Conservation (phyloP, 1,140 invertebrate genomes). For the Proctacanthus coquilletti region DNA sequence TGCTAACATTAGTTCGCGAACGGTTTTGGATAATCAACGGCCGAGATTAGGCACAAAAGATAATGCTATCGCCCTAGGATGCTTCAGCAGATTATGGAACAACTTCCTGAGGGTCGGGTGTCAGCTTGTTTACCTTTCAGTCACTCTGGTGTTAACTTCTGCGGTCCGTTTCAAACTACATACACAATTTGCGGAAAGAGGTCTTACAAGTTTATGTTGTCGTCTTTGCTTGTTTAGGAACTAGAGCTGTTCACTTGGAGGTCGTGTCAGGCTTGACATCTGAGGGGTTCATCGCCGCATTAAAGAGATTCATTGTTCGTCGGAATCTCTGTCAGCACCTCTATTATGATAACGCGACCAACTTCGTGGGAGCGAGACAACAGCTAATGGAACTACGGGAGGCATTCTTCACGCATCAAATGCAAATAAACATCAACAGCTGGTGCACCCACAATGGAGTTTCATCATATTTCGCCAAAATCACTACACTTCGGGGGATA, state of each 20-base stretch:
- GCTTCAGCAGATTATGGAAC: background rate
- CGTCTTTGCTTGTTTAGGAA: constrained; percentile 17
- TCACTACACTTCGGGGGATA: background rate
- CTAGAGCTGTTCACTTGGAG: constrained; percentile 21
- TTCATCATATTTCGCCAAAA: background rate
- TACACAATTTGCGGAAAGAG: background rate
- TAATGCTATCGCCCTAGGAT: background rate
- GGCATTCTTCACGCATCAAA: constrained; percentile 11
- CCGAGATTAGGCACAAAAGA: background rate
- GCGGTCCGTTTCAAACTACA: background rate
- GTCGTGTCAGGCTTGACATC: constrained; percentile 15
- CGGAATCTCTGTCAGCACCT: background rate
- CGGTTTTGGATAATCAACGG: constrained; percentile 3
- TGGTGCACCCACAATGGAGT: constrained; percentile 8
- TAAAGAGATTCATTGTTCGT: constrained; percentile 15
- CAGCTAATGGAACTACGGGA: constrained; percentile 8
- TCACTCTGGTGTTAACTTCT: constrained; percentile 2
- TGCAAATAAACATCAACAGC: too few species aligned
- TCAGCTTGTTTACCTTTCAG: background rate
- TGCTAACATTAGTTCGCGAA: background rate
- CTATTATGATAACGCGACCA: constrained; percentile 14
- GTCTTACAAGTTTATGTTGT: constrained; percentile 7
- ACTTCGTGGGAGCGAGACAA: constrained; percentile 5
- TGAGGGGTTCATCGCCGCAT: constrained; percentile 14
- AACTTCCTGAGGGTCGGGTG: constrained; percentile 1